Evolutionary conservation across 2,797 vertebrate genomes (phyloP), one percentile per base, ranked within the genome.

Genomic region (Sebastolobus alascanus): DNA sequence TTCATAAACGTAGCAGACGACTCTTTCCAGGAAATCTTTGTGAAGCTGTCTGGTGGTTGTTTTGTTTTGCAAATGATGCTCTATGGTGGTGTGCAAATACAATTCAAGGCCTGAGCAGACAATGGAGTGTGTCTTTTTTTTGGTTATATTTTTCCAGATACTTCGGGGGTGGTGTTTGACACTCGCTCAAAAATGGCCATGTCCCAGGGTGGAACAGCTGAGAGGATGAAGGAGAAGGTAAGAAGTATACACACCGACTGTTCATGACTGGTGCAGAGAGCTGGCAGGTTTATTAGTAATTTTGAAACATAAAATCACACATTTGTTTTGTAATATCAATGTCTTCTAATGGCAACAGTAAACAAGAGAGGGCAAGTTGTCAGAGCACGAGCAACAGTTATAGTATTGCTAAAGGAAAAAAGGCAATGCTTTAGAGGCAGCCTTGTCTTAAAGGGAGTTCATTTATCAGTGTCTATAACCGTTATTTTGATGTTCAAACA

Each of bases 151-250:
- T 37, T 52, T 52, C 20, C 79, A 99, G 98, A 98, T 94, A 94
- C 96, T 1, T 96, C 97, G 9, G 97, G 97, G 63, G 98, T 99
- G 75, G 96, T 98, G 93, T 99, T 99, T 92, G 98, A 99, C 94
- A 97, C 97, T 5, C 97, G 97, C 83, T 98, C 97, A 50, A 99
- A 99, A 82, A 98, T 98, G 84, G 98, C 97, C 73, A 97, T 99
- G 96, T 99, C 97, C 87, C 98, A 98, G 85, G 97, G 98, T 92
- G 97, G 98, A 89, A 95, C 96, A 16, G 96, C 97, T 74, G 98
- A 99, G 86, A 97, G 96, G 91, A 99, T 99, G 97, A 99, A 99
- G 90, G 98, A 99, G 84, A 99, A 99, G 97, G 98, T 98, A 94
- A 95, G 90, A 63, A 10, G 14, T 11, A 8, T 2, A 61, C 40